A percentile compares a stretch with the other conserved stretches of the same genome.
Conservation (phyloP, 2,797 vertebrate species). For the Darevskia mixta region DNA sequence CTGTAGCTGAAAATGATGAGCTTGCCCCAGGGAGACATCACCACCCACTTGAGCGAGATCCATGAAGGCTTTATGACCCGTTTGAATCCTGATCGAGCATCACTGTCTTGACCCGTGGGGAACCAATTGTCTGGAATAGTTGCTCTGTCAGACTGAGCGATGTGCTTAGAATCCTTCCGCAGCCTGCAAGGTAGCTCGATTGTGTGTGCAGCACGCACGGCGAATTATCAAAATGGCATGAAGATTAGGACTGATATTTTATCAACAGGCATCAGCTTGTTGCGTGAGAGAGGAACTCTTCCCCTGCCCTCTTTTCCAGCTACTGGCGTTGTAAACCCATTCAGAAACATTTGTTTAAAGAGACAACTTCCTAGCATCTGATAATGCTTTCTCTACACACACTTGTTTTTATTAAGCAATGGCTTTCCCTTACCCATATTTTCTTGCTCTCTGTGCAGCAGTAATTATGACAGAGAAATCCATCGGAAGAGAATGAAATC, state of each 20-base stretch:
- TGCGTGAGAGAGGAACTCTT: constrained; percentile 15
- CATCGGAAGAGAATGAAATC: constrained; percentile 2
- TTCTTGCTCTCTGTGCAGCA: not conserved
- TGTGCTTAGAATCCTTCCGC: constrained; percentile 79
- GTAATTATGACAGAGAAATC: not conserved
- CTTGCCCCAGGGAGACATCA: constrained; percentile 80
- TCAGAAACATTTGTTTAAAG: constrained; percentile 1
- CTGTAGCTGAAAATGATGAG: constrained; percentile 80
- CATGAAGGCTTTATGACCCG: constrained; percentile 84
- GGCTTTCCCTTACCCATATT: constrained; percentile 26
- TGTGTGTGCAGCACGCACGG: constrained; percentile 68
- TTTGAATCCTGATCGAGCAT: constrained; percentile 84
- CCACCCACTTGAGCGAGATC: constrained; percentile 82
- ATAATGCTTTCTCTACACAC: constrained; percentile 33
- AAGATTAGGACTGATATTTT: constrained; percentile 58
- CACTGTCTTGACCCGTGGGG: constrained; percentile 81
- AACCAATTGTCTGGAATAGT: constrained; percentile 84
- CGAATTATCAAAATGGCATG: constrained; percentile 74
- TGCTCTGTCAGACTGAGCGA: constrained; percentile 81
- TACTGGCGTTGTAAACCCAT: constrained; percentile 28
- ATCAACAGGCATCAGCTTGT: constrained; percentile 17
- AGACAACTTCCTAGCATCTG: not conserved
- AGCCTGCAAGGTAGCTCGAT: constrained; percentile 63
- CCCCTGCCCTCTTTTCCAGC: not conserved
- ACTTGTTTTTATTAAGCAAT: constrained; percentile 11